These are phyloP conservation scores for Augochlora pura DNA, from an alignment of 1,140 invertebrate species.

Conservation along the genomic window DNA sequence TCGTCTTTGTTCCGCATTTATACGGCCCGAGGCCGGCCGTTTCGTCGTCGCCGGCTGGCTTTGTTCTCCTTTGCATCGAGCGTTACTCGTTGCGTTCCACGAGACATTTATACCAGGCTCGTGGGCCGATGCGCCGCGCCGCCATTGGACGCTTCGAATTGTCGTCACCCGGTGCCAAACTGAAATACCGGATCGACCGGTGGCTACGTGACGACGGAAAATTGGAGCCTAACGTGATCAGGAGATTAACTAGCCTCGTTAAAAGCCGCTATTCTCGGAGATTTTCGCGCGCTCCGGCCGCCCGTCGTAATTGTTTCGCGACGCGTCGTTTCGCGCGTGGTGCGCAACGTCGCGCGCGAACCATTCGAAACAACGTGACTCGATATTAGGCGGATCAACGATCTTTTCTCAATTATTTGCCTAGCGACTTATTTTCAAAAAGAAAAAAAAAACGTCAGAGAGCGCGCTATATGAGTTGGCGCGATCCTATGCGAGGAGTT, in stretches of 20 bases:
- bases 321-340: constrained; percentile 13
- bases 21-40: background rate
- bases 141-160: constrained; percentile 17
- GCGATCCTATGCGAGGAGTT: too few relatives aligned
- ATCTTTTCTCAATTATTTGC: too few relatives aligned
- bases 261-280: constrained; percentile 56
- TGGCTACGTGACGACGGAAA: constrained; percentile 49
- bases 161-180: constrained; percentile 46
- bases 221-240: constrained; percentile 49
- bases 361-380: too few relatives aligned
- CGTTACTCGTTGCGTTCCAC: constrained; percentile 2
- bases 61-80: constrained; percentile 37
- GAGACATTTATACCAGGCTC: constrained; percentile 39
- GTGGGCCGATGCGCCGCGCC: too few relatives aligned
- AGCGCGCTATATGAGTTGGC: too few relatives aligned
- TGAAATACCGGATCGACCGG: constrained; percentile 41
- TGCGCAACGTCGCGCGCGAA: too few relatives aligned
- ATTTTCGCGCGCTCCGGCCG: constrained; percentile 7
- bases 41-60: constrained; percentile 28
- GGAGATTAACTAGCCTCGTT: constrained; percentile 51
- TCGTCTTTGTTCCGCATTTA: background rate
- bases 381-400: too few relatives aligned
- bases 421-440: too few relatives aligned
- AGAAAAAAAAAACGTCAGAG: too few relatives aligned
- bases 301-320: background rate